These are phyloP conservation scores for Metaphire vulgaris DNA, from an alignment of 1,140 invertebrate species.

Conservation along the genomic window DNA sequence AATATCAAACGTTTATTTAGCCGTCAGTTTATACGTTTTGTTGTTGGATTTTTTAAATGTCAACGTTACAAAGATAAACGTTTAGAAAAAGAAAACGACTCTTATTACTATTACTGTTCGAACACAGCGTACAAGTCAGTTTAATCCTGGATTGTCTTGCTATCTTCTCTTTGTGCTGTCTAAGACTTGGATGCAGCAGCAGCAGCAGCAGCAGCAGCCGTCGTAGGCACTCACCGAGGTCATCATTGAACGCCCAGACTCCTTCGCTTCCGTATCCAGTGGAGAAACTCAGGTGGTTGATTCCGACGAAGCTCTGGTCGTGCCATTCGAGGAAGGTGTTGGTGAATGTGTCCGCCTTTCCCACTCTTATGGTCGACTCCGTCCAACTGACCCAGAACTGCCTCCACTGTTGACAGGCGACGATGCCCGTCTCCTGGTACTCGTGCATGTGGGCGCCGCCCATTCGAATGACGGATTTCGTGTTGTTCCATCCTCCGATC, in stretches of 20 bases:
- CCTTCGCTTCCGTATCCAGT: background rate
- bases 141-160: too few relatives aligned
- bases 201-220: too few relatives aligned
- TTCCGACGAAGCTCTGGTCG: background rate
- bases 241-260: background rate
- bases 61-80: too few relatives aligned
- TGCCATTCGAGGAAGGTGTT: background rate
- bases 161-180: too few relatives aligned
- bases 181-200: too few relatives aligned
- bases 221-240: too few relatives aligned
- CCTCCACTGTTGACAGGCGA: background rate
- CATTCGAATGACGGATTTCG: background rate
- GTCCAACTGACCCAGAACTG: background rate
- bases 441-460: background rate
- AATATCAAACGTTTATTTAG: too few relatives aligned
- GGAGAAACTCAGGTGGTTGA: background rate
- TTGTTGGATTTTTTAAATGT: too few relatives aligned
- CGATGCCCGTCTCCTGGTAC: background rate
- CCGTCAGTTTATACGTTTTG: too few relatives aligned
- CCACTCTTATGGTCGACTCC: background rate
- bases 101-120: too few relatives aligned
- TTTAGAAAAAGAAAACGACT: too few relatives aligned
- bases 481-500: background rate
- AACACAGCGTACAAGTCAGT: too few relatives aligned
- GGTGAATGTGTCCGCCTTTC: background rate